Evolutionary conservation across 1,140 invertebrate species (phyloP).

Genomic region (Atta colombica): DNA sequence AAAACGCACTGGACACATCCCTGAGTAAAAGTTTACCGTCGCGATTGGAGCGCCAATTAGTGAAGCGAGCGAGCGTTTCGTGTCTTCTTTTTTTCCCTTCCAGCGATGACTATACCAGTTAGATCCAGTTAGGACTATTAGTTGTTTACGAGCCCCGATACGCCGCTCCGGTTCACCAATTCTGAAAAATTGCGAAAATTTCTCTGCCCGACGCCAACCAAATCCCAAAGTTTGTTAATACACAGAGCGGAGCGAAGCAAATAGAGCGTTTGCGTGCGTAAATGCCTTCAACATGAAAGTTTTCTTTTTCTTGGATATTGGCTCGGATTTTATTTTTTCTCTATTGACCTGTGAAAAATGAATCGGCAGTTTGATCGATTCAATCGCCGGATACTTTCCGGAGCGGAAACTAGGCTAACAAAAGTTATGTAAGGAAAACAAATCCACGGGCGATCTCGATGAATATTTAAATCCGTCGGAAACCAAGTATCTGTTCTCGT

Average conservation of each 20-base stretch:
- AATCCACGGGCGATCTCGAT: slow-evolving; percentile 23
- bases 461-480: slow-evolving; percentile 53
- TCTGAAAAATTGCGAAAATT: slow-evolving; percentile 52
- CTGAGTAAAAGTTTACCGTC: slow-evolving; percentile 30
- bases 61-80: slow-evolving; percentile 12
- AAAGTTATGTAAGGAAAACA: slow-evolving; percentile 59
- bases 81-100: background rate
- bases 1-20: background rate
- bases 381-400: slow-evolving; percentile 40
- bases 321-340: slow-evolving; percentile 19
- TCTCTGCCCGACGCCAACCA: slow-evolving; percentile 10
- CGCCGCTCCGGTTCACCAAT: background rate
- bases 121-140: slow-evolving; percentile 57
- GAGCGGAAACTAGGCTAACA: slow-evolving; percentile 30
- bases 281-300: slow-evolving; percentile 33
- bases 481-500: background rate
- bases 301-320: slow-evolving; percentile 44
- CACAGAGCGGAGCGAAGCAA: slow-evolving; percentile 35
- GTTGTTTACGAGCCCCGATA: slow-evolving; percentile 50
- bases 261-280: slow-evolving; percentile 43
- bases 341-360: slow-evolving; percentile 59
- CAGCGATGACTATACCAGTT: slow-evolving; percentile 16
- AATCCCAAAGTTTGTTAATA: slow-evolving; percentile 44
- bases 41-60: slow-evolving; percentile 51
- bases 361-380: slow-evolving; percentile 53